Base-by-base conservation (phyloP, 2,113 vertebrate genomes). In the Pelmatolapia mariae region DNA sequence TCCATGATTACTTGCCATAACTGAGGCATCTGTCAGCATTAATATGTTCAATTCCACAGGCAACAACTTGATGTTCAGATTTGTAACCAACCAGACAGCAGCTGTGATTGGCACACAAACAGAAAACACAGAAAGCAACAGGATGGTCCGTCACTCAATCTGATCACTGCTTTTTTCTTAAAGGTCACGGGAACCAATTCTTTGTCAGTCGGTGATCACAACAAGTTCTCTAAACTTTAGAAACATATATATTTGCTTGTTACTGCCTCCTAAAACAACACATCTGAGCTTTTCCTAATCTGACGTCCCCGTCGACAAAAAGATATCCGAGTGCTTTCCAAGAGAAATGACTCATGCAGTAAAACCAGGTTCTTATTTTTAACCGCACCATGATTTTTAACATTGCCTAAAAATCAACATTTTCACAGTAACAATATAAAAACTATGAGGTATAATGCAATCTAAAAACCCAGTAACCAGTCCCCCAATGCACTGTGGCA, bases 41-140 rank as follows among this genome's bases (percentile, higher is more conserved):
- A 82, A 82, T 91, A 73, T 80, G 53, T 83, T 86, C 83, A 82
- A 5, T 91, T 82, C 82, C 81, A 78, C 54, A 43, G 82, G 91
- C 85, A 82, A 80, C 47, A n/a, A 38, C 80, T 90, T 81, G 43
- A 91, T 90, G 85, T 54, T 82, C 47, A 86, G 86, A 89, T 89
- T 87, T 92, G 56, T 86, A 92, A 80, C 71, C 47, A 76, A 82
- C 85, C 82, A 57, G 89, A 86, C 86, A 87, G 86, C 88, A 84
- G 85, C 87, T 82, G 66, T 86, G 88, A 92, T 66, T 92, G 86
- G 87, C 92, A 94, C 85, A 84, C 56, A 52, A 57, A 82, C 82
- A 89, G 80, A 90, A 76, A 68, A 52, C 53, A 88, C 57, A 40
- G 16, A 88, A 86, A 54, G 54, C 16, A 88, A 63, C 63, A 83